Conservation (phyloP, 2,797 vertebrate species). For the Salarias fasciatus region DNA sequence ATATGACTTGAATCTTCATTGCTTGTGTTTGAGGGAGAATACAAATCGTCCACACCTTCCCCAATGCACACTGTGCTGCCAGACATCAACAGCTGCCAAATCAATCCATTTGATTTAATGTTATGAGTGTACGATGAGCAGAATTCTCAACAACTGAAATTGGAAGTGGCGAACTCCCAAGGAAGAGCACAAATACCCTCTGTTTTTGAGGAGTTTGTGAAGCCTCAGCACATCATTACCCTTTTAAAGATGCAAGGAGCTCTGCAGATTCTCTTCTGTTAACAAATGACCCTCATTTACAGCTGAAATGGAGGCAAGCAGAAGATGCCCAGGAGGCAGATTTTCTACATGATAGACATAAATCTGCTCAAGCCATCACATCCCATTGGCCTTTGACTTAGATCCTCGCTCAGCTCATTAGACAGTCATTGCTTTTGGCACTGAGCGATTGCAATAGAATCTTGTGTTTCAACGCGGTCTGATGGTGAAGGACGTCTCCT, state of each 20-base stretch:
- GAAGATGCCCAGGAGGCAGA: slow-evolving; percentile 47
- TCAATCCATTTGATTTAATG: too few species aligned
- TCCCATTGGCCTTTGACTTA: slow-evolving; percentile 61
- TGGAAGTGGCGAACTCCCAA: background rate
- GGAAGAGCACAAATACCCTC: background rate
- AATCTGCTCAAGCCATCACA: slow-evolving; percentile 66
- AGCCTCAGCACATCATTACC: slow-evolving; percentile 42
- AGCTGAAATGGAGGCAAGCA: slow-evolving; percentile 36
- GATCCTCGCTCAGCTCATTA: slow-evolving; percentile 64
- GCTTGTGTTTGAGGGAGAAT: slow-evolving; percentile 1
- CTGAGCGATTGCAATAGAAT: slow-evolving; percentile 52
- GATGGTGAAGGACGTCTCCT: slow-evolving; percentile 32
- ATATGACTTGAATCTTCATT: background rate
- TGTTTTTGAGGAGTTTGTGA: background rate
- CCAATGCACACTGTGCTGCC: slow-evolving; percentile 3
- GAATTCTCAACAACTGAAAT: background rate
- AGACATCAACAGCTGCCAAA: background rate
- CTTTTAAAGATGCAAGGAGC: slow-evolving; percentile 13
- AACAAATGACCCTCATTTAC: slow-evolving; percentile 63
- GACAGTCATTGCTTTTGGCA: slow-evolving; percentile 52
- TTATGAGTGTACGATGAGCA: background rate
- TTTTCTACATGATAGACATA: slow-evolving; percentile 61
- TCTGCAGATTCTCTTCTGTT: slow-evolving; percentile 16
- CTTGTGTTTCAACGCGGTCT: slow-evolving; percentile 40
- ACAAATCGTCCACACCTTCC: background rate